phyloP scores from a whole-genome alignment of 2,113 vertebrate species.

The Phalacrocorax pelagicus region DNA sequence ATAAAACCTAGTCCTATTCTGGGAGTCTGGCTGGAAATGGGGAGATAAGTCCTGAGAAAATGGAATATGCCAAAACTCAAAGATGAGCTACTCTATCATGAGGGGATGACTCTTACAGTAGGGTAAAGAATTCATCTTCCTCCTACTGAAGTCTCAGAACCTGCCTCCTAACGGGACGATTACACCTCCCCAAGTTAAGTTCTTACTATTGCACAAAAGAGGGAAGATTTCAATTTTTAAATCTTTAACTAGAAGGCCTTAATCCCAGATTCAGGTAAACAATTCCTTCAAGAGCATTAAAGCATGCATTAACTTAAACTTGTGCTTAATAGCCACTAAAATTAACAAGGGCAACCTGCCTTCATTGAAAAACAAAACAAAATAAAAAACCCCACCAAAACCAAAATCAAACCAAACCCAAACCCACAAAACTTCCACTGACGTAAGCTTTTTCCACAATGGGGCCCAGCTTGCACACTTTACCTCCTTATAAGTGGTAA shows the following conservation, averaged over 20 bases:
- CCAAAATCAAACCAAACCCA: no score
- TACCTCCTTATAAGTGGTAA: neutral
- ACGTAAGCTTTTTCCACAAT: rapidly evolving
- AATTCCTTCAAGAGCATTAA: neutral
- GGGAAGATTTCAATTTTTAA: neutral
- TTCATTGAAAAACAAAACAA: neutral
- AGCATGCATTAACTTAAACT: neutral
- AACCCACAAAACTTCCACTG: neutral
- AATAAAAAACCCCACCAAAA: no score
- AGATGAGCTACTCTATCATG: neutral
- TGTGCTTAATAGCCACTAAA: neutral
- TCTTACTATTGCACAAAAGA: neutral
- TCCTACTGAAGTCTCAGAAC: neutral
- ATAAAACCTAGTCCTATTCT: neutral
- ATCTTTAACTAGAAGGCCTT: neutral
- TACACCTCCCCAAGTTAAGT: neutral
- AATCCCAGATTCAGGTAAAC: neutral
- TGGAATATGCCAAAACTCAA: neutral
- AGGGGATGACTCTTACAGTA: neutral
- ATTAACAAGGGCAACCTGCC: neutral
- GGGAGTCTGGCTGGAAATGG: neutral
- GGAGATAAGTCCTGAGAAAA: neutral
- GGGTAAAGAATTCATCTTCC: neutral
- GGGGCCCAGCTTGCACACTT: neutral
- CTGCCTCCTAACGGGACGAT: neutral